These are phyloP conservation scores for Lytechinus variegatus DNA, from an alignment of 35 echinoderm and acorn worm species.

Conservation along the genomic window DNA sequence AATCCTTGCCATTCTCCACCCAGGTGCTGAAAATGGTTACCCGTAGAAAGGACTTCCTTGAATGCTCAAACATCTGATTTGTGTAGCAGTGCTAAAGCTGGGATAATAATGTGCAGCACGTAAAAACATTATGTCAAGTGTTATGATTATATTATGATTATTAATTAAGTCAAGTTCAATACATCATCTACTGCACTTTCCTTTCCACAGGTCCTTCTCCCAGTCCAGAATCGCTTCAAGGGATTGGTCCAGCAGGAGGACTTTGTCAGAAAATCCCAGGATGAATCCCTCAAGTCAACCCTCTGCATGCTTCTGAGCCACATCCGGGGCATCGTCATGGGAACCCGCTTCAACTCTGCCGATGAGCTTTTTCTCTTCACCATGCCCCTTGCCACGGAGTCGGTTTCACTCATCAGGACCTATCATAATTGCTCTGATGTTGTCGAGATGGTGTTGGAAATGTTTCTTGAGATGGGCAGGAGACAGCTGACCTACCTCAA, in stretches of 20 bases:
- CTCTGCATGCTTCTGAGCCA: slow-evolving; percentile 70
- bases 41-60: too few species aligned
- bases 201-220: slow-evolving; percentile 68
- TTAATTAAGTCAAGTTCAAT: too few species aligned
- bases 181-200: too few species aligned
- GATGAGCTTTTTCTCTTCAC: slow-evolving; percentile 67
- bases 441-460: slow-evolving; percentile 69
- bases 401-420: slow-evolving; percentile 71
- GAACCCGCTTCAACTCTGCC: slow-evolving; percentile 69
- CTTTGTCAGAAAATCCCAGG: slow-evolving; percentile 72
- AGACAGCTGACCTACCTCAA: slow-evolving; percentile 80
- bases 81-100: too few species aligned
- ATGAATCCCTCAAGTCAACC: slow-evolving; percentile 56
- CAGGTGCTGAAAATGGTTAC: too few species aligned
- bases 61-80: too few species aligned
- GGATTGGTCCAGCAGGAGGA: slow-evolving; percentile 78
- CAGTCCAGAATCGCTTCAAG: slow-evolving; percentile 81
- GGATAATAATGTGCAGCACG: too few species aligned
- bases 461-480: slow-evolving; percentile 76
- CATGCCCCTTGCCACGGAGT: slow-evolving; percentile 78
- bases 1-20: too few species aligned
- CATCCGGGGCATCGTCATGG: slow-evolving; percentile 74
- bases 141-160: too few species aligned
- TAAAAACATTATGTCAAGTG: too few species aligned
- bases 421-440: slow-evolving; percentile 86